phyloP scores from a whole-genome alignment of 2,797 vertebrate species.

The Furcifer pardalis region DNA sequence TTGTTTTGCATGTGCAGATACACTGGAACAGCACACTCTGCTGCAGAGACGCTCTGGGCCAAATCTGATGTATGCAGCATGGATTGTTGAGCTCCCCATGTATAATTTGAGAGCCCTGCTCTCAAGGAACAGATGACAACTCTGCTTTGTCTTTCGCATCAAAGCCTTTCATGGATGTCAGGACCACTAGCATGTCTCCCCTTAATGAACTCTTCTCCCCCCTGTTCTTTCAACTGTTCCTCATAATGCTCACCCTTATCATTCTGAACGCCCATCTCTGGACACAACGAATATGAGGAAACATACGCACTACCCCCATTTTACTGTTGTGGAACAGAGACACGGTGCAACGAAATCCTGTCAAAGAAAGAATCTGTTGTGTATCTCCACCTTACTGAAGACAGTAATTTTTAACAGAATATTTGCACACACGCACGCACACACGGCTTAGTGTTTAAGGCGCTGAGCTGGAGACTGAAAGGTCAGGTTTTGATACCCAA shows the following conservation, averaged over 20 bases:
- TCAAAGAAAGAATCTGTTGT: neutral
- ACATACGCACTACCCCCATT: neutral
- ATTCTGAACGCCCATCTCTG: too few species aligned
- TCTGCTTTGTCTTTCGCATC: neutral
- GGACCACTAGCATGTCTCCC: neutral
- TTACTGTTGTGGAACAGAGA: conserved; percentile 33
- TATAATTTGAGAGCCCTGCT: neutral
- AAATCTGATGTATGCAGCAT: too few species aligned
- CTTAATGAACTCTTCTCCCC: neutral
- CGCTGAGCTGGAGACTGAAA: too few species aligned
- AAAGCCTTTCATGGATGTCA: neutral
- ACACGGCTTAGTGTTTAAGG: too few species aligned
- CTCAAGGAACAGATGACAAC: neutral
- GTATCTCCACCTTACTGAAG: conserved; percentile 16
- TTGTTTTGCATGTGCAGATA: too few species aligned
- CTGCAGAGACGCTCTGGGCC: too few species aligned
- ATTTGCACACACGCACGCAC: too few species aligned
- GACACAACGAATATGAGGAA: neutral
- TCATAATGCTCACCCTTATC: neutral
- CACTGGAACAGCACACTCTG: too few species aligned
- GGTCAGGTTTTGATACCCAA: too few species aligned
- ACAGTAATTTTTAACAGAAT: neutral
- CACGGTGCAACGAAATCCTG: rapidly evolving
- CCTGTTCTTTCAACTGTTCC: neutral
- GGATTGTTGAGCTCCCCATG: too few species aligned